A percentile compares a stretch with the other conserved stretches of the same genome.
phyloP scores from a whole-genome alignment of 2,797 vertebrate species.

The Poeciliopsis presidionis region DNA sequence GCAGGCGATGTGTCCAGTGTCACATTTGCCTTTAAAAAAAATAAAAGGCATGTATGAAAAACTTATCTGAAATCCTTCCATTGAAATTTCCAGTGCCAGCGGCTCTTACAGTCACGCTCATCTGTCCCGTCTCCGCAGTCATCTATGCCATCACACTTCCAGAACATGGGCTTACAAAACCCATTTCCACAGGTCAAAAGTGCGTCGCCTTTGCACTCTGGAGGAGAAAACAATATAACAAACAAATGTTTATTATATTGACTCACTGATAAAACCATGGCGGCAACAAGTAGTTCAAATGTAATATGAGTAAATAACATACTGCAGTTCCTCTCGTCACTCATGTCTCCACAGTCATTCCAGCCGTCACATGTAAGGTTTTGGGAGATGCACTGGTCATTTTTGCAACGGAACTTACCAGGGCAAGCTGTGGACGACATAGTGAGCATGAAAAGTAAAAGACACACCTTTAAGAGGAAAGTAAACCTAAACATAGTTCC shows the following conservation, averaged over 20 bases:
- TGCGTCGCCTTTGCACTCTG: slow-evolving; percentile 75
- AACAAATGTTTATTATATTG: neutral
- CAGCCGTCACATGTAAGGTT: slow-evolving; percentile 89
- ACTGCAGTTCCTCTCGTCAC: slow-evolving; percentile 88
- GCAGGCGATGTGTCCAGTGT: slow-evolving; percentile 75
- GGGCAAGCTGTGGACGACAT: slow-evolving; percentile 85
- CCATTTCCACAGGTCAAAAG: slow-evolving; percentile 84
- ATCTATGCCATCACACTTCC: slow-evolving; percentile 87
- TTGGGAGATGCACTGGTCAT: slow-evolving; percentile 78
- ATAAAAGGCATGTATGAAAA: neutral
- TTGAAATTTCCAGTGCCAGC: neutral
- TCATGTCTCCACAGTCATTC: slow-evolving; percentile 91
- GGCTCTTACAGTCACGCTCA: slow-evolving; percentile 84
- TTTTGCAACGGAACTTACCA: slow-evolving; percentile 84
- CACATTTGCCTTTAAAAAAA: slow-evolving; percentile 77
- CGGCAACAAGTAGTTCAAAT: neutral
- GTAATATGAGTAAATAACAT: slow-evolving; percentile 21
- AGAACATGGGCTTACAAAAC: slow-evolving; percentile 89
- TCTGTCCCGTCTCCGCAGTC: slow-evolving; percentile 93
- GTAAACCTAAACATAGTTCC: neutral
- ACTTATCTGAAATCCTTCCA: neutral
- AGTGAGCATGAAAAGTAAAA: neutral
- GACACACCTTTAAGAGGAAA: fast-evolving
- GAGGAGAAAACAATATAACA: neutral
- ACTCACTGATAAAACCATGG: neutral